phyloP scores from a whole-genome alignment of 2,113 vertebrate species.

The Telmatochromis brichardi region DNA sequence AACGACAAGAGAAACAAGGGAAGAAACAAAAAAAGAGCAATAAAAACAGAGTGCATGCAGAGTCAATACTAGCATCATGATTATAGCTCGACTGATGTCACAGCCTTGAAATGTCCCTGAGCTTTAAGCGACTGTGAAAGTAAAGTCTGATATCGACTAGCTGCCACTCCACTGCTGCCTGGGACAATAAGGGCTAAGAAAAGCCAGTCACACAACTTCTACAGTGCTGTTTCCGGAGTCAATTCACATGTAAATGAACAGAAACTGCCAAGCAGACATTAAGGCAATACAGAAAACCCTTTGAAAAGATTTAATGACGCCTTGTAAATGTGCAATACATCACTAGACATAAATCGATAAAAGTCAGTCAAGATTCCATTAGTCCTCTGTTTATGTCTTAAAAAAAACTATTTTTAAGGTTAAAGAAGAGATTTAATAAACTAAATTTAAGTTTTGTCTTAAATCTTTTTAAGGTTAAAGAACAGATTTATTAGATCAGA shows the following conservation, averaged over 20 bases:
- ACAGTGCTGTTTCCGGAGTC: constrained; percentile 13
- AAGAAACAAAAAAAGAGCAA: neutral
- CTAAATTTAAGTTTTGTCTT: neutral
- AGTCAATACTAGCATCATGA: constrained; percentile 32
- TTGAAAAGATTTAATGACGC: neutral
- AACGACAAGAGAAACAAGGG: neutral
- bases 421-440: neutral
- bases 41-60: neutral
- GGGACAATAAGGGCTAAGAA: constrained; percentile 33
- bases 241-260: constrained; percentile 32
- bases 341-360: neutral
- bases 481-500: neutral
- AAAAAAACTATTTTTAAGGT: neutral
- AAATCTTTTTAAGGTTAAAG: neutral
- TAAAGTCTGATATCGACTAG: constrained; percentile 49
- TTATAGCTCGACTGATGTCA: constrained; percentile 41
- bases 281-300: neutral
- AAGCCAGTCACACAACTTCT: constrained; percentile 2
- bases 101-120: constrained; percentile 45
- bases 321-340: neutral
- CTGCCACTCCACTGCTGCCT: constrained; percentile 31
- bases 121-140: constrained; percentile 39
- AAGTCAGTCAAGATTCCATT: neutral
- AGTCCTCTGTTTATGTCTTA: neutral
- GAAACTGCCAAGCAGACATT: constrained; percentile 22